Base-by-base conservation (phyloP, 2,113 vertebrate species). In the Brienomyrus brachyistius region DNA sequence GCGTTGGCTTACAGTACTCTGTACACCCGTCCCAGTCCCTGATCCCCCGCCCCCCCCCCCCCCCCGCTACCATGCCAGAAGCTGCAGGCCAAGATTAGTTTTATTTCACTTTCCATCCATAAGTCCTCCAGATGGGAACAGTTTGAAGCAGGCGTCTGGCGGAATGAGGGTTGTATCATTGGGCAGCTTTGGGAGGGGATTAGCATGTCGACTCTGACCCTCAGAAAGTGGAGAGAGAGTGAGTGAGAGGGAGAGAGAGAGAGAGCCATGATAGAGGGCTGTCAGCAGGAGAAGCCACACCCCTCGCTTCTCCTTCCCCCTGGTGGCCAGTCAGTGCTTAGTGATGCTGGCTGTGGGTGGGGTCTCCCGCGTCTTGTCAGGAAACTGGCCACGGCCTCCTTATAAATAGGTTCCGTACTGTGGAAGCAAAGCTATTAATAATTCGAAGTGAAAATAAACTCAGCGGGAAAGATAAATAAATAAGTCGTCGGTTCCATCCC, bases 391-490 rank as follows among this genome's bases (percentile, higher is more conserved):
- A 50, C 35, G 8, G 51, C 74, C 31, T 51, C 8, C 48, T 74
- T 89, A 83, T 89, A 82, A 89, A 89, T 89, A 89, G 70, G 27
- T 43, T 31, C 74, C 31, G 31, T 31, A 43, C 51, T 6, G 35
- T 40, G 27, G 92, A 87, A 88, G 91, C 56, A 1, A 74, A 52
- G 2, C 91, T 89, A 93, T 95, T 88, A 93, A 93, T 94, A 92
- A 93, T 95, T 91, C 66, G 94, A 11, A 86, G 82, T 90, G 92
- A 93, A 91, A 91, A 92, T 91, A 82, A 91, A 88, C 82, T 90
- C 84, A 62, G 91, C 87, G 82, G 90, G 89, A 90, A 86, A 47
- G 83, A 70, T 52, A 90, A 90, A 92, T 91, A 70, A 86, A 89
- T 94, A 70, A 92, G 93, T 92, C 91, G 92, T 91, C 92, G 56